phyloP scores from a whole-genome alignment of 2,113 vertebrate species.

The Ibidorhyncha struthersii region DNA sequence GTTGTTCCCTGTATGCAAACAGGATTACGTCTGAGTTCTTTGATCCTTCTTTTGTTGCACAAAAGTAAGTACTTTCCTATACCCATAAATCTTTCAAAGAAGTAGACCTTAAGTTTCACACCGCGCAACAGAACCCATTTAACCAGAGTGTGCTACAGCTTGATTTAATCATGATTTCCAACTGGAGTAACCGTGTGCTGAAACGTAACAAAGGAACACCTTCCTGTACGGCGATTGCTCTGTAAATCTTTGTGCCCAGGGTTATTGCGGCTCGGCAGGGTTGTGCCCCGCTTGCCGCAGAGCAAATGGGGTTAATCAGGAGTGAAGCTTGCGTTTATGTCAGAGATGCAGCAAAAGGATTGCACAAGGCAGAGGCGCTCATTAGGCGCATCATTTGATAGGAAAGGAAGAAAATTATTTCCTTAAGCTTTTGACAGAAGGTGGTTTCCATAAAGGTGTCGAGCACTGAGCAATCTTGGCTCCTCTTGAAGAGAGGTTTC shows the following conservation, averaged over 20 bases:
- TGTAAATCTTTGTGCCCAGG: background rate
- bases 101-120: background rate
- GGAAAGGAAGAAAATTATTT: background rate
- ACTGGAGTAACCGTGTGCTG: background rate
- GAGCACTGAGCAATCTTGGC: rapidly evolving
- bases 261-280: background rate
- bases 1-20: conserved; percentile 91
- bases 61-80: conserved; percentile 86
- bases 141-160: background rate
- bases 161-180: background rate
- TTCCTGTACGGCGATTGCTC: background rate
- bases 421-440: background rate
- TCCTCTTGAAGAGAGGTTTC: background rate
- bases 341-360: background rate
- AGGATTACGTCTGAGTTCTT: conserved; percentile 87
- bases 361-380: background rate
- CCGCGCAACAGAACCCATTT: background rate
- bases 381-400: rapidly evolving
- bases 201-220: background rate
- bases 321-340: background rate
- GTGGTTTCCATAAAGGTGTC: background rate
- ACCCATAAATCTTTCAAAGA: background rate
- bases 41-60: conserved; percentile 83
- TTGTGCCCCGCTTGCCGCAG: background rate
- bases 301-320: background rate